A percentile compares a stretch with the other conserved stretches of the same genome.
Evolutionary conservation across 2,797 vertebrate genomes (phyloP).

Genomic region (Cetoscarus ocellatus): DNA sequence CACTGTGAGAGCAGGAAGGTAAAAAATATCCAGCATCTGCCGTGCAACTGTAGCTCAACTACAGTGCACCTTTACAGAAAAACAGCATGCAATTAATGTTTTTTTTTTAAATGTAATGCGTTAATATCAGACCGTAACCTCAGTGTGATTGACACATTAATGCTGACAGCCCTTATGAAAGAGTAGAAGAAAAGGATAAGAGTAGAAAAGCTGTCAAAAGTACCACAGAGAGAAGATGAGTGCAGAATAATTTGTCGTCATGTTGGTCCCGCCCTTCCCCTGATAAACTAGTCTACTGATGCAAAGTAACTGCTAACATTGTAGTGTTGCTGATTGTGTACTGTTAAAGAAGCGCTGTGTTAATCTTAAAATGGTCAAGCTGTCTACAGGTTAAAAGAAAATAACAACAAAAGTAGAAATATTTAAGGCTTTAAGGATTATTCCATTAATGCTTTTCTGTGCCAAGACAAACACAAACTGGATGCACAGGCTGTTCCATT

Average conservation of each 20-base stretch:
- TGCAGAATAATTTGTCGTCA: conserved; percentile 56
- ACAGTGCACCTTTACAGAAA: too few relatives aligned
- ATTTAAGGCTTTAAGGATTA: conserved; percentile 81
- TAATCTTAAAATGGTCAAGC: conserved; percentile 68
- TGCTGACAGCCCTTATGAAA: too few relatives aligned
- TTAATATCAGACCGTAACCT: too few relatives aligned
- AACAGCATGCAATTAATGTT: too few relatives aligned
- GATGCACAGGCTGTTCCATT: conserved; percentile 51
- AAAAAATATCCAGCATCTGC: too few relatives aligned
- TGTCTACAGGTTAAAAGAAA: conserved; percentile 70
- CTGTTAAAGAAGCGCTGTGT: conserved; percentile 71
- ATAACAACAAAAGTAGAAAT: conserved; percentile 65
- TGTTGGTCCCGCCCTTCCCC: conserved; percentile 80
- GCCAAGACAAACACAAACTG: conserved; percentile 66
- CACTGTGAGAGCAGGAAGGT: too few relatives aligned
- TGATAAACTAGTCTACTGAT: conserved; percentile 49
- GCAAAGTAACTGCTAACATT: conserved; percentile 40
- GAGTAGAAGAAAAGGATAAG: conserved; percentile 13
- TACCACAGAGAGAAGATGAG: conserved; percentile 39
- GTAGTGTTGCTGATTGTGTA: conserved; percentile 70
- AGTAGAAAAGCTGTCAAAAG: conserved; percentile 38
- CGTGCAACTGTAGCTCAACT: too few relatives aligned
- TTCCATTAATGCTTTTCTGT: conserved; percentile 75
- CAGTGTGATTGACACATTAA: too few relatives aligned
- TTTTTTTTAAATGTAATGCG: too few relatives aligned